Percentiles rank a stretch among this genome's conserved stretches.
phyloP scores from a whole-genome alignment of 2,888 invertebrate genomes.

The Barypeithes pellucidus region DNA sequence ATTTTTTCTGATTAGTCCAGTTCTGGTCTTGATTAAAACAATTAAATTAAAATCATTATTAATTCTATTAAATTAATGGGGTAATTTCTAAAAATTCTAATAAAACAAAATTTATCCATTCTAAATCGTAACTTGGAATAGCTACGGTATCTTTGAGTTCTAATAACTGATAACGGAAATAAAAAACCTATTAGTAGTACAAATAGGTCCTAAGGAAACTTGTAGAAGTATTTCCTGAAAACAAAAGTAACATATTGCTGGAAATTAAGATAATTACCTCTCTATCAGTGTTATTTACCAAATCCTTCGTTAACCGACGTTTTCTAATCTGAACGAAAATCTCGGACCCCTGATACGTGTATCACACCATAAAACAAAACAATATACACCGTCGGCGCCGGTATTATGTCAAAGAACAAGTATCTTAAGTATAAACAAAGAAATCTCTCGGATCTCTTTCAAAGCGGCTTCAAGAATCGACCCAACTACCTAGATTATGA shows the following conservation, averaged over 20 bases:
- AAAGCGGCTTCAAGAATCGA: constrained; percentile 47
- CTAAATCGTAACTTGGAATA: no score
- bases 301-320: constrained; percentile 35
- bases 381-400: constrained; percentile 55
- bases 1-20: no score
- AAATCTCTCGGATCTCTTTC: constrained; percentile 55
- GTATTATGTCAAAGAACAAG: constrained; percentile 51
- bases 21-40: no score
- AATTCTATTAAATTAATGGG: no score
- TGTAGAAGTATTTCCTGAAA: constrained; percentile 26
- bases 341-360: constrained; percentile 52
- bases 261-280: constrained; percentile 52
- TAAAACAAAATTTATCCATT: no score
- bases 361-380: constrained; percentile 58
- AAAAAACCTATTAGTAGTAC: constrained; percentile 42
- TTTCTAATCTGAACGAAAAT: constrained; percentile 46
- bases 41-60: no score
- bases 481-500: constrained; percentile 58
- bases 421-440: constrained; percentile 57
- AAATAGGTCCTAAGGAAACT: constrained; percentile 28
- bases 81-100: no score
- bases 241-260: constrained; percentile 37
- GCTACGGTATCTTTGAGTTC: neutral
- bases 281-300: constrained; percentile 45
- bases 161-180: neutral